Base-by-base conservation (phyloP, 2,888 invertebrate species). In the Serripes groenlandicus region DNA sequence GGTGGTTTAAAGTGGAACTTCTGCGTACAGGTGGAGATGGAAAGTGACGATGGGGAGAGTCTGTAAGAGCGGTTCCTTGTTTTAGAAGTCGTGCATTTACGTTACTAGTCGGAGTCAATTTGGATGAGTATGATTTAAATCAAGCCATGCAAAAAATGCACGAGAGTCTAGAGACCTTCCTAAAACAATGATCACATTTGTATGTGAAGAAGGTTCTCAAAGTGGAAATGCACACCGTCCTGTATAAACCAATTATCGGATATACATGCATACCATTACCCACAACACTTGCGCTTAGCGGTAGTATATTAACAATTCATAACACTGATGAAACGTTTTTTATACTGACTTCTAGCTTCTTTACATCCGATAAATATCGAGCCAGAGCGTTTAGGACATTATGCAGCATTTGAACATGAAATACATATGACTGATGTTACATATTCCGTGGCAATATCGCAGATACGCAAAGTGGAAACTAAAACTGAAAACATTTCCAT, bases 51-150 rank as follows among this genome's bases (percentile, higher is more conserved):
- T 9, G 52, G 72, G 49, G 42, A 60, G 75, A 64, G 18, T 15
- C 18, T 21, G 21, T 21, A 5, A 11, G 9, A 18, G 9, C 54
- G 26, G 15, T 49, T 15, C 86, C 81, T 11, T 66, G 78, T 72
- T 85, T 85, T 68, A 70, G 85, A 68, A 83, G 81, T 26, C 73
- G 49, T 26, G 83, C 69, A 26, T 78, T 77, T 60, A 71, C 52
- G 3, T 49, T 58, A 7, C 35, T 82, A 49, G 30, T 49, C 21
- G 30, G 32, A 26, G 74, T 70, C 0, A 49, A 64, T 37, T 56
- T 70, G 23, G 28, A 68, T 52, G 70, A 76, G 21, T 62, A 80
- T 49, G 49, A 73, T 35, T 64, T 82, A n/a, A 62, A 62, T 34
- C 34, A 62, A 62, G 62, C 34, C n/a, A 32, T 62, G 9, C 62